phyloP scores from a whole-genome alignment of 2,113 vertebrate genomes.

The Empidonax alnorum region DNA sequence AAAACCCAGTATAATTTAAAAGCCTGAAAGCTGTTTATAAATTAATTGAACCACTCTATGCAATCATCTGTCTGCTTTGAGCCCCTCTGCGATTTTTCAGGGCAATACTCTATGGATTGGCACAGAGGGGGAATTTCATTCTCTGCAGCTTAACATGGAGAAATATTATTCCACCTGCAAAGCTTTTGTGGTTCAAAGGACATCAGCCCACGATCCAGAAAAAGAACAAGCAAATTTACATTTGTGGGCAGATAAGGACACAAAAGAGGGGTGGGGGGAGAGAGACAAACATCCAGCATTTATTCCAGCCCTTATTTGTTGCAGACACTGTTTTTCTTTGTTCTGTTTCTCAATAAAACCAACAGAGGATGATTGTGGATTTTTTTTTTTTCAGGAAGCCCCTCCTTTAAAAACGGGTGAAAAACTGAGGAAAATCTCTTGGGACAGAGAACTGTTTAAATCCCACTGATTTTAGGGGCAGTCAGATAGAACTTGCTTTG shows the following conservation, averaged over 20 bases:
- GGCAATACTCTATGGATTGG: not conserved
- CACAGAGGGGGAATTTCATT: not conserved
- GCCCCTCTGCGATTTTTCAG: no score
- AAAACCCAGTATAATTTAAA: not conserved
- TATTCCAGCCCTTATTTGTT: not conserved
- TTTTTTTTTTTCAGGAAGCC: not conserved
- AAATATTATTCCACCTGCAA: not conserved
- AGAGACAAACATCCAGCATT: not conserved
- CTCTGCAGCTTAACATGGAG: not conserved
- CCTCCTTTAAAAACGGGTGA: not conserved
- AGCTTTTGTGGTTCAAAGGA: not conserved
- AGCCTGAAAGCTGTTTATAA: not conserved
- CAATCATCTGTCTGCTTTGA: not conserved
- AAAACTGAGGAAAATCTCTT: not conserved
- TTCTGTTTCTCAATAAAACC: not conserved
- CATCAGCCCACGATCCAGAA: not conserved
- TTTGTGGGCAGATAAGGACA: not conserved
- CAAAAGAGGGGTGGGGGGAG: not conserved
- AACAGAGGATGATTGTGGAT: not conserved
- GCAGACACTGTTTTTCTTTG: not conserved
- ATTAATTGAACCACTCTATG: not conserved
- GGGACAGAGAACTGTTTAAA: not conserved
- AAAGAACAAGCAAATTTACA: not conserved
- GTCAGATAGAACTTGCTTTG: not conserved
- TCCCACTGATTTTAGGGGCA: not conserved